phyloP scores from a whole-genome alignment of 1,140 invertebrate genomes.

The Drosophila kurseongensis region DNA sequence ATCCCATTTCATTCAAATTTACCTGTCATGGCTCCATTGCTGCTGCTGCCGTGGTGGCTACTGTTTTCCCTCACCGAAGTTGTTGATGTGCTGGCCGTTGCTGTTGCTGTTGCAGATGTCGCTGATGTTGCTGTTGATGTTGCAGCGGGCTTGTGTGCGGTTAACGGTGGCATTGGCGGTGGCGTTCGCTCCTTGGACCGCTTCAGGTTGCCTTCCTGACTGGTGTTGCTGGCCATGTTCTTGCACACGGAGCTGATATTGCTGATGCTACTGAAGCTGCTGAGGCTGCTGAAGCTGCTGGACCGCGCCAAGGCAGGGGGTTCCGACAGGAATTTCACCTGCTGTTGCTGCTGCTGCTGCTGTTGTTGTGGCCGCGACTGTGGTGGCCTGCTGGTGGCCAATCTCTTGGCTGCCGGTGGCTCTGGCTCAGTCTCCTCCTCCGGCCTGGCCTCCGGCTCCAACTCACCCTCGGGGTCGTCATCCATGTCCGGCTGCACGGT shows the following conservation, averaged over 20 bases:
- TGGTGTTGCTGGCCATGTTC: conserved; percentile 39
- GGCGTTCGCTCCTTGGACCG: conserved; percentile 42
- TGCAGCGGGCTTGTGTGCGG: conserved; percentile 40
- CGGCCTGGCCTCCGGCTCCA: conserved; percentile 11
- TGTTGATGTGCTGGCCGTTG: conserved; percentile 23
- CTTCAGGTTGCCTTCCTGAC: conserved; percentile 13
- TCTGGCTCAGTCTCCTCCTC: conserved; percentile 38
- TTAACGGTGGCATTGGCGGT: conserved; percentile 43
- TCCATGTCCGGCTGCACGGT: conserved; percentile 44
- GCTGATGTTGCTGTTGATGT: conserved; percentile 27
- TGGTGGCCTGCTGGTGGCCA: conserved; percentile 40
- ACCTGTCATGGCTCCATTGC: conserved; percentile 81
- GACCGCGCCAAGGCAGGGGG: conserved; percentile 65
- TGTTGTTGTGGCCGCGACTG: conserved; percentile 36
- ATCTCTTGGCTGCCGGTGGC: conserved; percentile 60
- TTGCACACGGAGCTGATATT: conserved; percentile 63
- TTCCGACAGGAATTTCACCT: conserved; percentile 61
- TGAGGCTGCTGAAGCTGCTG: conserved; percentile 66
- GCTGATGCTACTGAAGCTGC: conserved; percentile 59
- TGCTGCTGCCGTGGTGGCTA: conserved; percentile 38
- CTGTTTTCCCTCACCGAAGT: conserved; percentile 32
- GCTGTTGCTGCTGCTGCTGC: conserved; percentile 45
- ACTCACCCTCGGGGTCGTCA: conserved; percentile 12
- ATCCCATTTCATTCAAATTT: neutral
- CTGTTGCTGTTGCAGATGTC: conserved; percentile 30